Evolutionary conservation across 2,888 invertebrate species (phyloP), one percentile per base, ranked within the genome.

Genomic region (Lamproptera curius): DNA sequence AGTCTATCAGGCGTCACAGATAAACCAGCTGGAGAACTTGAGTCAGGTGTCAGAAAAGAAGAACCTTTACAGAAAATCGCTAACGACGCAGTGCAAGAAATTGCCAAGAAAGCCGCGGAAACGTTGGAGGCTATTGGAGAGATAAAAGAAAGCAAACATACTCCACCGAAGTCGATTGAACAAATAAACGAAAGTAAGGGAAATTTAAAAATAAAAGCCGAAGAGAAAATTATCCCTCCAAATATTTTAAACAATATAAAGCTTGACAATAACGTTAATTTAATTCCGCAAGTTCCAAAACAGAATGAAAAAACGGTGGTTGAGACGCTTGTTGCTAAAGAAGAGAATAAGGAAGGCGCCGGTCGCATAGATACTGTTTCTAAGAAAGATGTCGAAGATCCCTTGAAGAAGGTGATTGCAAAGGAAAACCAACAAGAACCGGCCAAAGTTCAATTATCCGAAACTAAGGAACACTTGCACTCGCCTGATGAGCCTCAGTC

Each of bases 101-200:
- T 89, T 58, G 81, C 78, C n/a, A 77, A 83, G 51, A 77, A 85
- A 51, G 83, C 84, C 5, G 80, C 72, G 2, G 81, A 85, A 63
- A 77, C 76, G 16, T 75, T 82, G 54, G 78, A 80, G 52, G 83
- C 88, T 55, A 88, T 89, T 11, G 72, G 88, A 54, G 77, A 86
- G 42, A 86, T 8, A 67, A 85, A 63, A 62, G 78, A 43, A 70
- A 68, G 1, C 65, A 83, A 61, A 62, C 76, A 37, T 70, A 70
- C 20, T 55, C 47, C 16, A 45, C 43, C 16, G 14, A 36, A 14
- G 4, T 9, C 36, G 31, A 11, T 8, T 9, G 39, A 26, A 13
- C 31, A 41, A 44, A 9, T 16, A 16, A 40, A 44, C 20, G 4
- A 8, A 16, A 8, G 51, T 14, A 41, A 51, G 34, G 49, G 52